Conservation (phyloP, 2,113 vertebrate genomes). For the Larimichthys polyactis region DNA sequence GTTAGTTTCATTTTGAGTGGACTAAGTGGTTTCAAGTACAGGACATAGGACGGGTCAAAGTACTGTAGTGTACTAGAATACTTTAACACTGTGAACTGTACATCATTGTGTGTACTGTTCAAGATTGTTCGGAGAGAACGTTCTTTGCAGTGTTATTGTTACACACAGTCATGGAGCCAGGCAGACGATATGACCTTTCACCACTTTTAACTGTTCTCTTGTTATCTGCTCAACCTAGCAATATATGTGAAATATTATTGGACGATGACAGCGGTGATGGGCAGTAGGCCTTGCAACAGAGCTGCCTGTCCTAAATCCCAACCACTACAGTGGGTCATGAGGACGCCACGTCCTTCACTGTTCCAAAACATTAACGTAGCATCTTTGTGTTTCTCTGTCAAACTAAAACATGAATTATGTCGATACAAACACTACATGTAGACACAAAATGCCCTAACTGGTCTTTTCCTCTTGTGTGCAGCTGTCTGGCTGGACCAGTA, state of each 20-base stretch:
- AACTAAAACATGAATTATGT: neutral
- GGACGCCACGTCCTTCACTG: neutral
- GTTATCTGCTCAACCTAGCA: neutral
- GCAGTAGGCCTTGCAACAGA: neutral
- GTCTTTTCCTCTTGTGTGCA: slow-evolving; percentile 69
- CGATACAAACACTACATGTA: neutral
- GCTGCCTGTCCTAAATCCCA: neutral
- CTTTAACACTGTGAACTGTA: neutral
- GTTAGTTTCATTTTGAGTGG: slow-evolving; percentile 1
- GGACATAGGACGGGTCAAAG: neutral
- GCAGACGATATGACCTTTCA: neutral
- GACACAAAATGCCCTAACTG: neutral
- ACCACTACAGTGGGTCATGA: neutral
- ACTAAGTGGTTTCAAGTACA: slow-evolving; percentile 9
- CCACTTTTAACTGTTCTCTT: neutral
- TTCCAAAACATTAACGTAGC: neutral
- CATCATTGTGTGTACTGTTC: neutral
- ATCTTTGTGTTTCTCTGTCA: neutral
- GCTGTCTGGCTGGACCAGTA: slow-evolving; percentile 96
- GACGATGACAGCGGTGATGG: neutral
- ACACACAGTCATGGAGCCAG: neutral
- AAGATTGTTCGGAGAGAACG: neutral
- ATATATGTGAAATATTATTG: neutral
- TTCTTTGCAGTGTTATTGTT: neutral
- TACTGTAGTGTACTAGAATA: neutral